Conservation (phyloP, 2,797 vertebrate species). For the Gymnoscopelus microlampas region DNA sequence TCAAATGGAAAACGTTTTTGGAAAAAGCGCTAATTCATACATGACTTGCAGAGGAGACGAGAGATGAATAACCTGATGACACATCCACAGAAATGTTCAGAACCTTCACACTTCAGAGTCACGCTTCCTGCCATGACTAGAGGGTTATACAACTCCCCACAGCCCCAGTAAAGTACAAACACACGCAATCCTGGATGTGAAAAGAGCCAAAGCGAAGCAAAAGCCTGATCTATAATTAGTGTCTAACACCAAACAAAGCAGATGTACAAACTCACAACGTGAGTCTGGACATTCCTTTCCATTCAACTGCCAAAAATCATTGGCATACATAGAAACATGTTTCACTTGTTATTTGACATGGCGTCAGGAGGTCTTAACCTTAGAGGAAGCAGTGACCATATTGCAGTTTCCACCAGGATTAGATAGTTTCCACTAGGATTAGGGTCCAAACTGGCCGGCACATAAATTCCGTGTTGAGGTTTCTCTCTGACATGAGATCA, state of each 20-base stretch:
- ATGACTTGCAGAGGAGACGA: background rate
- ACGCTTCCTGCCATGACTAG: constrained; percentile 2
- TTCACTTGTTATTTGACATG: too few relatives aligned
- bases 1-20: too few relatives aligned
- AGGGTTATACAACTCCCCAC: background rate
- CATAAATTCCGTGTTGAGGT: too few relatives aligned
- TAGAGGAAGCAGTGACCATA: background rate
- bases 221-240: background rate
- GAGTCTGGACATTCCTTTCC: background rate
- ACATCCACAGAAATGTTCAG: background rate
- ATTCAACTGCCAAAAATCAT: background rate
- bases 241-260: too few relatives aligned
- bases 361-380: too few relatives aligned
- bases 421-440: background rate
- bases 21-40: too few relatives aligned
- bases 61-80: constrained; percentile 8
- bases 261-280: too few relatives aligned
- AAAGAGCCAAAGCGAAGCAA: background rate
- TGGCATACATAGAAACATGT: too few relatives aligned
- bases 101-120: background rate
- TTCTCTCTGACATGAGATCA: background rate
- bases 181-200: background rate
- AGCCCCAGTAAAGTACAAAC: background rate
- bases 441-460: background rate
- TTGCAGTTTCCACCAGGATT: background rate